Conservation (phyloP, 2,113 vertebrate genomes). For the rabbit (Oryctolagus cuniculus) region DNA sequence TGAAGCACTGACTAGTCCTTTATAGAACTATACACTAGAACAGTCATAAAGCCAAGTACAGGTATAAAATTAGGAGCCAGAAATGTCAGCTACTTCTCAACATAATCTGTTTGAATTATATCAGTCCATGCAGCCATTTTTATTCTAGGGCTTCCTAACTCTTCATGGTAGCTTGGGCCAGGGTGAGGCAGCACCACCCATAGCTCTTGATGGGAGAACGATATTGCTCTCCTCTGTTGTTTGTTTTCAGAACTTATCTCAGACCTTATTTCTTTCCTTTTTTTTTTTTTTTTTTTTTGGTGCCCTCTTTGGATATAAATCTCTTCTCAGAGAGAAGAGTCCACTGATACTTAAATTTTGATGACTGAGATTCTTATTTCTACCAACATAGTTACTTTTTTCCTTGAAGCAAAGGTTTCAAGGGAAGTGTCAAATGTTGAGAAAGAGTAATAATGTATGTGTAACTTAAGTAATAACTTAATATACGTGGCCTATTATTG, state of each 20-base stretch:
- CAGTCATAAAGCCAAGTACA: background rate
- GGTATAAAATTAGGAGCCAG: background rate
- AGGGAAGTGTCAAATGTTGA: background rate
- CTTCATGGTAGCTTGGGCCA: fast-evolving
- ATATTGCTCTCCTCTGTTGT: background rate
- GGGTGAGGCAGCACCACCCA: background rate
- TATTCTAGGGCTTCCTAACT: background rate
- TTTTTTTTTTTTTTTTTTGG: background rate
- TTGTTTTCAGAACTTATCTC: background rate
- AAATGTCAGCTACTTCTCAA: background rate
- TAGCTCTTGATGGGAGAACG: background rate
- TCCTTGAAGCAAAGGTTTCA: background rate
- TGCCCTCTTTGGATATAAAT: background rate
- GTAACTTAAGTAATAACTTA: background rate
- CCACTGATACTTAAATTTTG: background rate
- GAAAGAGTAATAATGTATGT: background rate
- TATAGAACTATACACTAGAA: background rate
- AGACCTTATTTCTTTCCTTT: background rate
- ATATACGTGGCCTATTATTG: background rate
- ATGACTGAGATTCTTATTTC: background rate
- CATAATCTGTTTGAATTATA: background rate
- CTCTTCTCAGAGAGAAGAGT: background rate
- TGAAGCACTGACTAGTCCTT: background rate
- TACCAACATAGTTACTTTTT: background rate
- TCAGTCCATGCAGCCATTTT: background rate